phyloP scores from a whole-genome alignment of 2,888 invertebrate species.

The Neoscelio sp. region DNA sequence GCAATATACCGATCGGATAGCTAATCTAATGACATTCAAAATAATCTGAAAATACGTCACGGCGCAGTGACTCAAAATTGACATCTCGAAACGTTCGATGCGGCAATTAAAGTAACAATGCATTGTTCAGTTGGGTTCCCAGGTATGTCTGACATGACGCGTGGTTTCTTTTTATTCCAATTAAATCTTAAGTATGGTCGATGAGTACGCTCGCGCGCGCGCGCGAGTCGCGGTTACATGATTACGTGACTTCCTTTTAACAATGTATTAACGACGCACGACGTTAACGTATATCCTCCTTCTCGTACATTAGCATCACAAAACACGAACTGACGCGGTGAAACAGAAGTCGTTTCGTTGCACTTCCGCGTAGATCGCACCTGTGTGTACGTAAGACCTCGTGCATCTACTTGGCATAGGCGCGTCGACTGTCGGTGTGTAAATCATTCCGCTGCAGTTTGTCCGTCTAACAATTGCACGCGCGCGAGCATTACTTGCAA shows the following conservation, averaged over 20 bases:
- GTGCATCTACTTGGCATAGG: constrained; percentile 54
- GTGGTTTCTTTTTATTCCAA: constrained; percentile 63
- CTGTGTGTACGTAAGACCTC: constrained; percentile 55
- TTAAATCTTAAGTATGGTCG: constrained; percentile 55
- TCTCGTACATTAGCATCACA: constrained; percentile 68
- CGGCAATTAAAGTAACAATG: constrained; percentile 46
- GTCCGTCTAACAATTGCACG: constrained; percentile 71
- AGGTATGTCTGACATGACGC: constrained; percentile 53
- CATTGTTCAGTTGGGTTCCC: constrained; percentile 49
- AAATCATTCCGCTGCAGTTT: constrained; percentile 71
- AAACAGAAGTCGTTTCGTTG: constrained; percentile 70
- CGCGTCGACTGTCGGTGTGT: constrained; percentile 62
- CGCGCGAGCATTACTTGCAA: constrained; percentile 70
- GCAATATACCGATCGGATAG: too few relatives aligned
- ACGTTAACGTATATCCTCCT: constrained; percentile 62
- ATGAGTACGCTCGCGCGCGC: constrained; percentile 53
- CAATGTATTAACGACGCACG: constrained; percentile 69
- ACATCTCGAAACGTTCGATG: constrained; percentile 30
- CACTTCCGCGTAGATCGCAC: constrained; percentile 70
- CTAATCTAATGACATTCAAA: too few relatives aligned
- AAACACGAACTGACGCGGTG: constrained; percentile 66
- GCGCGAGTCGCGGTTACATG: constrained; percentile 55
- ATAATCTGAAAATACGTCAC: constrained; percentile 20
- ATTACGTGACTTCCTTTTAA: constrained; percentile 68
- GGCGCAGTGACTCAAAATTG: constrained; percentile 30